phyloP scores from a whole-genome alignment of 2,888 invertebrate species.

The Caenorhabditis zanzibari region DNA sequence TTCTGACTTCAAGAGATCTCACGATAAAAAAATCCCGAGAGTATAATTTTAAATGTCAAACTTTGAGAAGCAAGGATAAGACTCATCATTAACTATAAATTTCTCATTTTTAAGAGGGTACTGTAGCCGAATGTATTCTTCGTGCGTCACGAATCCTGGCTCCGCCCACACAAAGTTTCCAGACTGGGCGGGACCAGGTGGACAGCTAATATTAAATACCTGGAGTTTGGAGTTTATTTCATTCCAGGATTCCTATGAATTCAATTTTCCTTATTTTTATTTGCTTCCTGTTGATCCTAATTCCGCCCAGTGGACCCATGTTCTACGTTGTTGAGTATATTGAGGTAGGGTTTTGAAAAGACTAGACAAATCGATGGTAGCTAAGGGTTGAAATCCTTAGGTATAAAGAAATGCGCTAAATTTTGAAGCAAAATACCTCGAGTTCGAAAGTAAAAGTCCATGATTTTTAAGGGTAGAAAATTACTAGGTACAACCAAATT shows the following conservation, averaged over 20 bases:
- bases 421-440: too few species aligned
- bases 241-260: too few species aligned
- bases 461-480: too few species aligned
- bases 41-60: not conserved
- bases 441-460: too few species aligned
- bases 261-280: not conserved
- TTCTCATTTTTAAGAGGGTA: not conserved
- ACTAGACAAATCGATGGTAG: too few species aligned
- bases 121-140: not conserved
- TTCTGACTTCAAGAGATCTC: not conserved
- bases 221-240: too few species aligned
- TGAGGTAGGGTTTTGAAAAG: not conserved
- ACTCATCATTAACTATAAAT: not conserved
- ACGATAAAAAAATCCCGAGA: not conserved
- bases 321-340: not conserved
- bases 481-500: too few species aligned
- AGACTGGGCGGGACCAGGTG: slow-evolving; percentile 1
- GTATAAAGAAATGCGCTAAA: too few species aligned
- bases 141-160: not conserved
- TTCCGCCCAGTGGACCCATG: not conserved
- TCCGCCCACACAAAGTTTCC: slow-evolving; percentile 15
- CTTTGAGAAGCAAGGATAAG: not conserved
- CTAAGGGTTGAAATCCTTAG: too few species aligned
- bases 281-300: not conserved
- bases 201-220: not conserved